A percentile compares a stretch with the other conserved stretches of the same genome.
phyloP scores from a whole-genome alignment of 2,888 invertebrate genomes.

The Achlya flavicornis region DNA sequence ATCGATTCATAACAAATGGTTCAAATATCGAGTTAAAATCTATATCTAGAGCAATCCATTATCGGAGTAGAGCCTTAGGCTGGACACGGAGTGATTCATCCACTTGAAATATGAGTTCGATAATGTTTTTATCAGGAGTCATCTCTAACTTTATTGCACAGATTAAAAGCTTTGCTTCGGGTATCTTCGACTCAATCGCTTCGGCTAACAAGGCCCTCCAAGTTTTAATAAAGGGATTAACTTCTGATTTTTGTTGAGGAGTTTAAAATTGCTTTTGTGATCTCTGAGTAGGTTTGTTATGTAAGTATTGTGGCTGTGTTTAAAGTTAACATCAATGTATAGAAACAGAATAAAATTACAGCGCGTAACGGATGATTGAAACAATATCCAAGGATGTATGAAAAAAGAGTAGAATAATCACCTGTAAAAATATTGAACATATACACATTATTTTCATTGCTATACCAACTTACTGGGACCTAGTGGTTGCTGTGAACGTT shows the following conservation, averaged over 20 bases:
- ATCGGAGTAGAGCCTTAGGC: background rate
- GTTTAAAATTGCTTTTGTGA: conserved; percentile 27
- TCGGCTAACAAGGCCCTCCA: conserved; percentile 25
- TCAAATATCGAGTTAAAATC: background rate
- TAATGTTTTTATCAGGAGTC: conserved; percentile 51
- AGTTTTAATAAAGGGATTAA: conserved; percentile 39
- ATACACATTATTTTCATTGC: too few species aligned
- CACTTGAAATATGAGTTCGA: conserved; percentile 48
- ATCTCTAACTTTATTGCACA: conserved; percentile 55
- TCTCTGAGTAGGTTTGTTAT: conserved; percentile 13
- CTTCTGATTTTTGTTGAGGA: conserved; percentile 25
- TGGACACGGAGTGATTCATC: conserved; percentile 30
- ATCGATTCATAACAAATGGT: too few species aligned
- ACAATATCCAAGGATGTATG: too few species aligned
- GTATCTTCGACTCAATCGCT: conserved; percentile 28
- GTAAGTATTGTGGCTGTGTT: background rate
- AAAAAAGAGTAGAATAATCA: too few species aligned
- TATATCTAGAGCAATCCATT: background rate
- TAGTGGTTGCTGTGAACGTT: too few species aligned
- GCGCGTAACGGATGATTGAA: too few species aligned
- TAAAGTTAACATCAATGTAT: background rate
- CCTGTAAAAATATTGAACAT: too few species aligned
- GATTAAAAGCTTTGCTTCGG: conserved; percentile 53
- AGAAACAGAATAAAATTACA: too few species aligned
- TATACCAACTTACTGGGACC: too few species aligned